Percentiles rank a stretch among this genome's conserved stretches.
These are phyloP conservation scores for Noctua janthina DNA, from an alignment of 2,888 invertebrate genomes.

Conservation along the genomic window DNA sequence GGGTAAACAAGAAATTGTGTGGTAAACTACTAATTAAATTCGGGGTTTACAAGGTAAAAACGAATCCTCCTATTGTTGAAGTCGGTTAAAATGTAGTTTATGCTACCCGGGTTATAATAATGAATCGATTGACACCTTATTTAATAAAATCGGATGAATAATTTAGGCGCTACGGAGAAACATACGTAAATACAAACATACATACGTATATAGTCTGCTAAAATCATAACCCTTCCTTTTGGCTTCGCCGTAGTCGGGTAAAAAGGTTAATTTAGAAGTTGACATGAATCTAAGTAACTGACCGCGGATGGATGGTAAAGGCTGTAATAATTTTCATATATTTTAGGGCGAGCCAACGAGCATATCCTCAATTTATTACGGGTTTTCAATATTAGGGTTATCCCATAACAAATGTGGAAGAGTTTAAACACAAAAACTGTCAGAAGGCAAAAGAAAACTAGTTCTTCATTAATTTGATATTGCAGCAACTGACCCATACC, in stretches of 20 bases:
- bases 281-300: background rate
- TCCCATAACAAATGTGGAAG: conserved; percentile 8
- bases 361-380: conserved; percentile 25
- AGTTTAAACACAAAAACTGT: background rate
- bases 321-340: background rate
- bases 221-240: no score
- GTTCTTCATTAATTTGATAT: background rate
- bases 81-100: no score
- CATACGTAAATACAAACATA: no score
- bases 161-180: no score
- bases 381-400: conserved; percentile 36
- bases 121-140: no score
- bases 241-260: no score
- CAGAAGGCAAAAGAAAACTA: conserved; percentile 9
- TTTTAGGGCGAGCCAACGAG: conserved; percentile 11
- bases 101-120: no score
- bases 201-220: no score
- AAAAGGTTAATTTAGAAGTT: background rate
- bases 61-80: no score
- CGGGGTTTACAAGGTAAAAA: no score
- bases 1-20: no score
- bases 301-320: background rate
- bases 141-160: no score
- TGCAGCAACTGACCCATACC: background rate
- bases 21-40: background rate